These are phyloP conservation scores for Endotricha flammealis DNA, from an alignment of 2,888 invertebrate species.

Conservation along the genomic window DNA sequence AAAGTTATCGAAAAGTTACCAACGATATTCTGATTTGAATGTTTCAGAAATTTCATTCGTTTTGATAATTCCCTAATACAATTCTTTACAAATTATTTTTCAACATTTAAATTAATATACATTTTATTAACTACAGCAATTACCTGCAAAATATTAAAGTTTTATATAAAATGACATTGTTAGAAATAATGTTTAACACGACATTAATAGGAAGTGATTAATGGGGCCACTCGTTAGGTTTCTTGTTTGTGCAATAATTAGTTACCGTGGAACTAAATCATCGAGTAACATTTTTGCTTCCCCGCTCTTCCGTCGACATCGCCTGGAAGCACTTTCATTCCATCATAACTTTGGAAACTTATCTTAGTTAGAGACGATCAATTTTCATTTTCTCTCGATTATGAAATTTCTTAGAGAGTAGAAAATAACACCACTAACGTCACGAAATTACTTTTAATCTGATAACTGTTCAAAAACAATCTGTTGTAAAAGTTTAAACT, in stretches of 20 bases:
- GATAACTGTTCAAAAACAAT: too few species aligned
- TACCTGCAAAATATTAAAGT: too few species aligned
- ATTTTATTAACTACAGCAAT: too few species aligned
- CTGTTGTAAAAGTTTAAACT: too few species aligned
- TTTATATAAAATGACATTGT: too few species aligned
- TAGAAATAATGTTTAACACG: too few species aligned
- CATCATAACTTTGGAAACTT: constrained; percentile 70
- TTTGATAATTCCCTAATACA: background rate
- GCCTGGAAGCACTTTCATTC: constrained; percentile 51
- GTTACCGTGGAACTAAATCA: constrained; percentile 46
- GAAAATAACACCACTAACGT: constrained; percentile 4
- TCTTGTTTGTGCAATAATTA: constrained; percentile 63
- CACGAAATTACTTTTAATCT: too few species aligned
- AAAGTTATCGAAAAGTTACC: background rate
- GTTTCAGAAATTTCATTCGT: background rate
- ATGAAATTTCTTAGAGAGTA: constrained; percentile 36
- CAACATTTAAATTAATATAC: too few species aligned
- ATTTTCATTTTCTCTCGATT: constrained; percentile 71
- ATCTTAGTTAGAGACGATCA: constrained; percentile 71
- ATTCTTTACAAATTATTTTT: too few species aligned
- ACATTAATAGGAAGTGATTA: constrained; percentile 5
- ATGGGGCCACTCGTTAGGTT: constrained; percentile 18
- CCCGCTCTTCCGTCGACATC: constrained; percentile 23
- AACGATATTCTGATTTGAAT: constrained; percentile 1
- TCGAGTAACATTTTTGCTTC: constrained; percentile 50